Base-by-base conservation (phyloP, 2,888 invertebrate genomes). In the Junonia oenone region DNA sequence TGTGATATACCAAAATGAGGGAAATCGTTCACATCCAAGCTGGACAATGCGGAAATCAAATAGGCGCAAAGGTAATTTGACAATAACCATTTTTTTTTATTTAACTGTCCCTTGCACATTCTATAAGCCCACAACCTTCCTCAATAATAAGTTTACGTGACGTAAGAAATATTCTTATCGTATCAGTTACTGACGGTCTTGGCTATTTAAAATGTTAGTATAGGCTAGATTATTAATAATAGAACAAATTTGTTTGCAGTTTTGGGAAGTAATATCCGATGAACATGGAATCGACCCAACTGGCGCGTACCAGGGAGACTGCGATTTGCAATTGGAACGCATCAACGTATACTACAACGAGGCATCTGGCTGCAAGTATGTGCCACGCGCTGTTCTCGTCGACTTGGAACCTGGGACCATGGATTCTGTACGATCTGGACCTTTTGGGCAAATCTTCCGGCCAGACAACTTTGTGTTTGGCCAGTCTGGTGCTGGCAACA, bases 201-300 rank as follows among this genome's bases (percentile, higher is more conserved):
- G n/a, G n/a, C n/a, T n/a, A n/a, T n/a, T n/a, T n/a, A n/a, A n/a
- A n/a, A n/a, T n/a, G n/a, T n/a, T n/a, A n/a, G n/a, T n/a, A n/a
- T n/a, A n/a, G n/a, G n/a, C n/a, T n/a, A n/a, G n/a, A n/a, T 22
- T 22, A 22, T 22, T 3, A 22, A 22, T 33, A 13, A n/a, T 33
- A 8, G 6, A 35, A 26, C 22, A 22, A 14, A 38, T 11, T 51
- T 57, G 31, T 62, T 83, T 83, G 48, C 80, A 95, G 94, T 95
- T 95, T 77, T 95, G 95, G 95, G 95, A 96, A 76, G 94, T 95
- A 35, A 95, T 96, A 69, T 95, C 95, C 6, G 95, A 95, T 69
- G 95, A 94, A 68, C 94, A 95, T 72, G 94, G 94, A 19, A 93
- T 95, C 65, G 93, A 94, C 69, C 92, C 93, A 0, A 61, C 66